Evolutionary conservation across 2,888 invertebrate species (phyloP).

Genomic region (Thymelicus sylvestris): DNA sequence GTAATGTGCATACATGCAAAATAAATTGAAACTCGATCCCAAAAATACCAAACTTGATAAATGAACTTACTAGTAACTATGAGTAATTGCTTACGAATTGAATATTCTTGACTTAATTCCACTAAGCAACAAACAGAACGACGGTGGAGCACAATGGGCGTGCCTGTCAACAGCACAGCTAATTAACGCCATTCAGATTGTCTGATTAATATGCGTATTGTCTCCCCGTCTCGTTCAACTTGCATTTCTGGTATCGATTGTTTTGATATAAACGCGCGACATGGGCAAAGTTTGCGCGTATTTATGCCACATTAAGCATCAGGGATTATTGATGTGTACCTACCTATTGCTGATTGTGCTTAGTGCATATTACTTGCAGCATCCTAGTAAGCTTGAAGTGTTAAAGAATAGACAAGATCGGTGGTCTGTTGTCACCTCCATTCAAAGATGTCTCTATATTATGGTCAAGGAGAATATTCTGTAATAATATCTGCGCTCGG

Average conservation of each 20-base stretch:
- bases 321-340: no score
- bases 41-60: not conserved
- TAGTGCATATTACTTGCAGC: no score
- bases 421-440: no score
- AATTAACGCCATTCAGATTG: slow-evolving; percentile 79
- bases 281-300: not conserved
- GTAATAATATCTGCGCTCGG: no score
- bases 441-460: no score
- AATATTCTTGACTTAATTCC: slow-evolving; percentile 18
- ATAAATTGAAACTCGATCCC: no score
- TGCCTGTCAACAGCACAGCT: slow-evolving; percentile 79
- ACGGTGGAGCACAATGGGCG: slow-evolving; percentile 70
- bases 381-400: no score
- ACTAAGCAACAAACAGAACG: slow-evolving; percentile 49
- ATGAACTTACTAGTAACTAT: not conserved
- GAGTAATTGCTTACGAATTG: not conserved
- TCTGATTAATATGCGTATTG: slow-evolving; percentile 81
- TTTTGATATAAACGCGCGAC: slow-evolving; percentile 11
- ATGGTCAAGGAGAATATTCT: no score
- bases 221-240: slow-evolving; percentile 59
- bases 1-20: no score
- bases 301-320: no score
- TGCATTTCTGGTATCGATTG: slow-evolving; percentile 32
- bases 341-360: no score
- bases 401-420: no score